Evolutionary conservation across 2,113 vertebrate species (phyloP), one percentile per base, ranked within the genome.

Genomic region (Chroicocephalus ridibundus): DNA sequence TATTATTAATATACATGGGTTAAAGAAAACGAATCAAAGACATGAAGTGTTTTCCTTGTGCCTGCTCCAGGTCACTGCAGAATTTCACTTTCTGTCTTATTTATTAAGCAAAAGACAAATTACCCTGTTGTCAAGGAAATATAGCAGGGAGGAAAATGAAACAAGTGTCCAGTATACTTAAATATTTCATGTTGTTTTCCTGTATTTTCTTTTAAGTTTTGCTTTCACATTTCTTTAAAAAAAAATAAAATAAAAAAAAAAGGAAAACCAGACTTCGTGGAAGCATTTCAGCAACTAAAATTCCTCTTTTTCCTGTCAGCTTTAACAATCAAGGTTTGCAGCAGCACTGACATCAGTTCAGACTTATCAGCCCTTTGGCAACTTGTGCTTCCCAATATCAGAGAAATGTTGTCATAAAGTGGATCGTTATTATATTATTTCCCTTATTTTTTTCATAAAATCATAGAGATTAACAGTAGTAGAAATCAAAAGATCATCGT

Each of bases 71-170:
- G 83, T 84, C 86, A 96, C 74, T 93, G 91, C 88, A 96, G 81
- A 84, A 88, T 95, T 86, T 97, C 70, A 82, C 46, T 83, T 92
- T 97, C 91, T 95, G n/a, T 88, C 92, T 96, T 90, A 49, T 81
- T 92, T 86, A 91, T 97, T 94, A 86, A 88, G 34, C n/a, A 91
- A 95, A 97, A 97, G 93, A 97, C 70, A 97, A 95, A 97, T 95
- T 95, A 96, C 89, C 54, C 62, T 84, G 34, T 96, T 96, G 69
- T 96, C 94, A 96, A 90, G 44, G 70, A 92, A 90, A 93, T 96
- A 95, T 26, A 78, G 10, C 19, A 82, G n/a, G 75, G 91, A 96
- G 69, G 69, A 97, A 97, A 97, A 97, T 93, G 34, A 93, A 97
- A 94, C 82, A 96, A 96, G 88, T 84, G 55, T 49, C 74, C 79